Conservation (phyloP, 2,888 invertebrate species). For the Nineta flava region DNA sequence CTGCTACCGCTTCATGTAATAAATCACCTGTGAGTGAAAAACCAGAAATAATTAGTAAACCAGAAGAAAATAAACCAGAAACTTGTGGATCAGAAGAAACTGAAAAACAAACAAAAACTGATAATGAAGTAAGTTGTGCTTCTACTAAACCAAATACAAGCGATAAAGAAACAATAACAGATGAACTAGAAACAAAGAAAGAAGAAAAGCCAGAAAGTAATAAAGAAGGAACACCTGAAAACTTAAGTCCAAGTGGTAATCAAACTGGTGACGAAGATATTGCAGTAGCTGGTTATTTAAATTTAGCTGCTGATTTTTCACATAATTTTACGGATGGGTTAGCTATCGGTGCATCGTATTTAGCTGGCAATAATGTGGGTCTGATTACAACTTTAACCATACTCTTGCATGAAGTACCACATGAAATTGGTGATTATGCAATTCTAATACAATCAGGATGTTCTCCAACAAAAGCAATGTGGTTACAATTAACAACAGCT, state of each 20-base stretch:
- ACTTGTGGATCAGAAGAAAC: slow-evolving; percentile 12
- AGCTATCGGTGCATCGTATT: slow-evolving; percentile 94
- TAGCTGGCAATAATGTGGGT: slow-evolving; percentile 78
- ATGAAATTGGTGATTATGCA: slow-evolving; percentile 99
- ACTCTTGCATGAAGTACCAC: slow-evolving; percentile 94
- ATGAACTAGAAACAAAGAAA: too few species aligned
- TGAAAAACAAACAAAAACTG: slow-evolving; percentile 14
- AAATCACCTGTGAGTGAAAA: neutral
- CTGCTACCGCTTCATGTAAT: slow-evolving; percentile 8
- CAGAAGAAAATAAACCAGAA: slow-evolving; percentile 13
- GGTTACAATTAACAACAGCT: slow-evolving; percentile 86
- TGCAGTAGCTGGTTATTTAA: slow-evolving; percentile 83
- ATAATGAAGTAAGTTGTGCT: slow-evolving; percentile 15
- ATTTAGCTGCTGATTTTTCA: slow-evolving; percentile 93
- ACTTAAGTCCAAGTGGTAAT: slow-evolving; percentile 27
- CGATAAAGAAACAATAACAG: slow-evolving; percentile 13
- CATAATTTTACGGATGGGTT: slow-evolving; percentile 99
- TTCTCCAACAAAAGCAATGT: slow-evolving; percentile 83
- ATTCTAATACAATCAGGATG: slow-evolving; percentile 96
- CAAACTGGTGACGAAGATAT: slow-evolving; percentile 34
- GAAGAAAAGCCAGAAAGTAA: neutral
- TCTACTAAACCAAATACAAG: slow-evolving; percentile 15
- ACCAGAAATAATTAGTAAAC: too few species aligned
- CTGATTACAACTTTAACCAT: slow-evolving; percentile 90
- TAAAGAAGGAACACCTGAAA: slow-evolving; percentile 24